Evolutionary conservation across 2,113 vertebrate genomes (phyloP), one percentile per base, ranked within the genome.

Genomic region (Galbula dea): DNA sequence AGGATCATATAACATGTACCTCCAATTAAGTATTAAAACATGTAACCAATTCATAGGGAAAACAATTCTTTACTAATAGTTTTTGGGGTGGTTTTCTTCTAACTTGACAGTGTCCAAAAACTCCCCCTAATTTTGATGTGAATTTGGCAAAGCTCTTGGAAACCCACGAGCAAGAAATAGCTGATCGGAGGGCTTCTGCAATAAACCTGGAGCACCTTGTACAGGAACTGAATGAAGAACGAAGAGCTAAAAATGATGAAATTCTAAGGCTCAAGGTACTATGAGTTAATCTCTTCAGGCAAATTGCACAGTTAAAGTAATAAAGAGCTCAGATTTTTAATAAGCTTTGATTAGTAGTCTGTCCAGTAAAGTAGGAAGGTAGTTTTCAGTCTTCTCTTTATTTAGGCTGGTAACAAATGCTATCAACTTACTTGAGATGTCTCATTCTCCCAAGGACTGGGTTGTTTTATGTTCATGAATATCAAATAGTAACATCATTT

Each of bases 261-360:
- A 99, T 99, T 48, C 97, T 98, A 72, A 97, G 98, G 80, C 98
- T 99, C 30, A 99, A 99, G 98, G 99, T 99, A 95, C 21, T 76
- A 2, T 4, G 3, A 81, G n/a, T 72, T 76, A 67, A 74, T 74
- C n/a, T 32, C 49, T 84, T 13, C 46, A 71, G 37, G 6, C 59
- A 77, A 6, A 34, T 86, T 75, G 11, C 61, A 37, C 69, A 6
- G 26, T 36, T 86, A 55, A 73, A 78, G 29, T 55, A 49, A 30
- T 45, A 58, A 32, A 86, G 43, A 58, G 22, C 39, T 75, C 23
- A 22, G 19, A 10, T 69, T 76, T 89, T 69, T 68, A 37, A 48
- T 65, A 41, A 75, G 10, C 32, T 85, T 41, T 29, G 27, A n/a
- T 54, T 76, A 74, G 58, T 30, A 46, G 45, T 29, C 37, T 48